A percentile compares a stretch with the other conserved stretches of the same genome.
phyloP scores from a whole-genome alignment of 2,797 vertebrate species.

The Novumbra hubbsi region DNA sequence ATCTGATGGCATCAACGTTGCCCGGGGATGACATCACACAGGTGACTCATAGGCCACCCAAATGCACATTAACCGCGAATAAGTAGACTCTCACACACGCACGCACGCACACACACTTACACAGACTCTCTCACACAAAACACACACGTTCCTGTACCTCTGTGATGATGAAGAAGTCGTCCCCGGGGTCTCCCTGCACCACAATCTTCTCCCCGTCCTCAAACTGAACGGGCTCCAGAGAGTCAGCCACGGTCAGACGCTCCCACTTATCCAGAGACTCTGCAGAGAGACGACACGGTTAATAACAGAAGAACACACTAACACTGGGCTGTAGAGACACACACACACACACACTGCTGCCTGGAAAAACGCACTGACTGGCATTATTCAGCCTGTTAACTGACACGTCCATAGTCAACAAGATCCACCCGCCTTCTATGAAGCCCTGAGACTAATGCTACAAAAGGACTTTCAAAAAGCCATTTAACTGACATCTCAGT shows the following conservation, averaged over 20 bases:
- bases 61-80: background rate
- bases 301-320: background rate
- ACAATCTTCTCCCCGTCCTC: constrained; percentile 98
- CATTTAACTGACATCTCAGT: no score
- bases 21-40: constrained; percentile 40
- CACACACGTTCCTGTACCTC: constrained; percentile 64
- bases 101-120: constrained; percentile 1
- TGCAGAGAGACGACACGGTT: background rate
- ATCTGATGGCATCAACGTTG: constrained; percentile 40
- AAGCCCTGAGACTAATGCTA: no score
- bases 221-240: constrained; percentile 94
- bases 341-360: constrained; percentile 1
- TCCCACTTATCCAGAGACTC: constrained; percentile 9
- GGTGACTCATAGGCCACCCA: background rate
- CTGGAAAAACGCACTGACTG: no score
- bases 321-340: constrained; percentile 7
- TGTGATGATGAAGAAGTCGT: constrained; percentile 98
- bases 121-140: constrained; percentile 7
- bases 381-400: background rate
- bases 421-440: no score
- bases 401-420: no score
- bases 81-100: constrained; percentile 1
- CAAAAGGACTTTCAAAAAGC: no score
- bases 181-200: constrained; percentile 96
- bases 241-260: constrained; percentile 90